Conservation (phyloP, 2,888 invertebrate genomes). For the Pasiphila rectangulata region DNA sequence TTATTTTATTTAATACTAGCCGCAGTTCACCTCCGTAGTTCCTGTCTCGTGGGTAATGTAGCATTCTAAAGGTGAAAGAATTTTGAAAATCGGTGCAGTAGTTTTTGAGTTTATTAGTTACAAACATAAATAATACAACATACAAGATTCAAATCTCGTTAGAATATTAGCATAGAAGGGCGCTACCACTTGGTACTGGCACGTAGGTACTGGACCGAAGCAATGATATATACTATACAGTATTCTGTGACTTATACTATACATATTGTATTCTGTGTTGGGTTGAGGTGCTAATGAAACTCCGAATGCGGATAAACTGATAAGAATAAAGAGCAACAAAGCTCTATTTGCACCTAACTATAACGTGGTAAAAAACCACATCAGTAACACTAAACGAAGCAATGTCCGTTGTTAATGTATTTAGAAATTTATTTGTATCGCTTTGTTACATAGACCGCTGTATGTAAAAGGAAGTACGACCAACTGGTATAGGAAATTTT, state of each 20-base stretch:
- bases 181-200: background rate
- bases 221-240: conserved; percentile 37
- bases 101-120: no score
- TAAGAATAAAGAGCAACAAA: conserved; percentile 56
- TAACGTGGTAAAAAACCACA: conserved; percentile 37
- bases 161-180: background rate
- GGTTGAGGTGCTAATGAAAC: conserved; percentile 53
- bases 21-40: no score
- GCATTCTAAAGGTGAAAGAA: no score
- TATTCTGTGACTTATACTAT: conserved; percentile 30
- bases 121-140: no score
- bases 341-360: conserved; percentile 43
- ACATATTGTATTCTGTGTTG: conserved; percentile 9
- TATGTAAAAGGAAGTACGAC: no score
- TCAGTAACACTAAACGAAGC: conserved; percentile 30
- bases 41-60: no score
- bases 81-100: no score
- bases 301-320: conserved; percentile 48
- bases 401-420: conserved; percentile 2
- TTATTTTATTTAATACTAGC: no score
- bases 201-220: no score
- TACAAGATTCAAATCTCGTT: no score
- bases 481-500: no score
- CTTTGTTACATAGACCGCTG: background rate
- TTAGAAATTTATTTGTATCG: conserved; percentile 3